Base-by-base conservation (phyloP, 2,888 invertebrate species). In the Bellardia bayeri region DNA sequence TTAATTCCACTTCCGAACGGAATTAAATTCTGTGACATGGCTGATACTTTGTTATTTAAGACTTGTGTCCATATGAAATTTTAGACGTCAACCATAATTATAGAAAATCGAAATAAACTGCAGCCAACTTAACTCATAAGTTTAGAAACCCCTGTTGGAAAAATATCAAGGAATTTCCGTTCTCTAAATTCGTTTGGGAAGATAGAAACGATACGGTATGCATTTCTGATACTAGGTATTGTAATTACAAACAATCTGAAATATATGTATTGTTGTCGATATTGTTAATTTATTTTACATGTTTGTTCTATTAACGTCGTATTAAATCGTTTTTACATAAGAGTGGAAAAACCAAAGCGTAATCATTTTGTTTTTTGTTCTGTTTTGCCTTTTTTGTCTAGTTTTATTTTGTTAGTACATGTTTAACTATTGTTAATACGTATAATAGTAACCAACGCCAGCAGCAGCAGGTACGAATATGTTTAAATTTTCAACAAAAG, bases 291-390 rank as follows among this genome's bases (percentile, higher is more conserved):
- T 37, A 40, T 71, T 37, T 45, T 66, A 54, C 75, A 37, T 78
- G 64, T 72, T 72, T 71, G 71, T 78, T 72, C 78, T 49, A 64
- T 30, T 72, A 78, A 78, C 33, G 64, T 56, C 40, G 14, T 45
- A 54, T 56, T 37, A 56, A 66, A 84, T 72, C 9, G 56, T 66
- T 72, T 66, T 79, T 79, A 78, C 58, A 79, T 84, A 79, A 84
- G 63, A 78, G n/a, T 40, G 84, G 84, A 74, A 84, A 84, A 72
- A 40, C 72, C 84, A 58, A 58, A 79, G 74, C 30, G 64, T 84
- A 78, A 78, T 78, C 54, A 37, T 56, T 72, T 83, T 83, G 54
- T 78, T 82, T 45, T 61, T 14, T 11, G 9, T 30, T 63, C 16
- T 63, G 54, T 40, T n/a, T 11, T 56, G 51, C 5, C 23, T 0